These are phyloP conservation scores for Eupithecia exiguata DNA, from an alignment of 2,888 invertebrate genomes.

Conservation along the genomic window DNA sequence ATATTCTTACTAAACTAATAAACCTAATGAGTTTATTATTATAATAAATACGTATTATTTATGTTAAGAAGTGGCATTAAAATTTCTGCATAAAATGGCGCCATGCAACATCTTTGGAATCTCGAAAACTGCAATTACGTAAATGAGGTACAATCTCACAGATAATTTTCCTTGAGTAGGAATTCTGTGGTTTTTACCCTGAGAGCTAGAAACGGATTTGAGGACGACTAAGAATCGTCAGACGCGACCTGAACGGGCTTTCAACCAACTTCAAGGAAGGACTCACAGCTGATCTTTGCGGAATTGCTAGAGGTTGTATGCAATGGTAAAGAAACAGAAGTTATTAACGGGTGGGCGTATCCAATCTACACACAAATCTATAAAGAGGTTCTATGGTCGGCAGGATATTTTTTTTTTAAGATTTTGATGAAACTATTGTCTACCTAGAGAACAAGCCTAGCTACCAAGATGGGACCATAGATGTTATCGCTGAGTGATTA, in stretches of 20 bases:
- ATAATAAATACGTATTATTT: neutral
- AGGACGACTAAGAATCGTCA: constrained; percentile 15
- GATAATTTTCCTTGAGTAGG: constrained; percentile 40
- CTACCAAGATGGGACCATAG: no score
- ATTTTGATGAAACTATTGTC: no score
- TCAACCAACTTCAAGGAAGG: no score
- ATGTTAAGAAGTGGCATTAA: constrained; percentile 9
- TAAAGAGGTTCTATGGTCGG: no score
- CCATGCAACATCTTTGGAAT: constrained; percentile 38
- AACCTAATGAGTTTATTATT: constrained; percentile 1
- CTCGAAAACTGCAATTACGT: constrained; percentile 41
- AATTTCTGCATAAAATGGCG: constrained; percentile 18
- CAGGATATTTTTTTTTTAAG: no score
- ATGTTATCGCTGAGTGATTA: no score
- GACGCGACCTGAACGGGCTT: constrained; percentile 10
- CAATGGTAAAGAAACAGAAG: no score
- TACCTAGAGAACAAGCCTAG: no score
- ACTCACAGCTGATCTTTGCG: no score
- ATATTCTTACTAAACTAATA: neutral
- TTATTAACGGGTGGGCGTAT: no score
- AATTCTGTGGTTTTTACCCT: constrained; percentile 43
- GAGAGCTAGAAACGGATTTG: constrained; percentile 32
- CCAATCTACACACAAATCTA: no score
- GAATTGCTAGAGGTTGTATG: no score
- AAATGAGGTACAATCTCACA: constrained; percentile 45